Conservation (phyloP, 2,113 vertebrate species). For the Larimichthys crocea region DNA sequence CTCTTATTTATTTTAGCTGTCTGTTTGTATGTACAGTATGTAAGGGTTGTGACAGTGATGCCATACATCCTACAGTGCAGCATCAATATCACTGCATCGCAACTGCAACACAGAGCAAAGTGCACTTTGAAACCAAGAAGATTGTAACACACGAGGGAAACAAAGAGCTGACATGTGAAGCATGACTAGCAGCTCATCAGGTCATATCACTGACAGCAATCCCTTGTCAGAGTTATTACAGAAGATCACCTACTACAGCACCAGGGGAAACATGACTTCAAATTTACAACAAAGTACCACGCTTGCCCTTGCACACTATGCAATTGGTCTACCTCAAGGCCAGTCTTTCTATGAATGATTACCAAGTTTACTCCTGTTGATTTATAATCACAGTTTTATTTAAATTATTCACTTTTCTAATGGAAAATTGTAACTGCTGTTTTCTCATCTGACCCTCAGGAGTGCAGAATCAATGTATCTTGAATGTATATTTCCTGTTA, state of each 20-base stretch:
- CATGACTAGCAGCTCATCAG: slow-evolving; percentile 26
- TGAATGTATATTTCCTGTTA: background rate
- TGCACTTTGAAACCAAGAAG: slow-evolving; percentile 12
- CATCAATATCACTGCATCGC: background rate
- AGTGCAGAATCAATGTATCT: background rate
- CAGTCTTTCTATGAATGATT: background rate
- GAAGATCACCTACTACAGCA: slow-evolving; percentile 6
- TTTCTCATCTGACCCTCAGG: background rate
- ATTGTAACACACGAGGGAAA: background rate
- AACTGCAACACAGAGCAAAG: background rate
- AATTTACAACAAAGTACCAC: slow-evolving; percentile 12
- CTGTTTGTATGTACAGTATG: slow-evolving; percentile 17
- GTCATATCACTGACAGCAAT: slow-evolving; percentile 41
- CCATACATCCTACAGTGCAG: background rate
- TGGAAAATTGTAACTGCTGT: background rate
- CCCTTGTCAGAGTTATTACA: slow-evolving; percentile 29
- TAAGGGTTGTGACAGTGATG: slow-evolving; percentile 31
- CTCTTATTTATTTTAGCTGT: slow-evolving; percentile 32
- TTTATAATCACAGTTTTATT: background rate
- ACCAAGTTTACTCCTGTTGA: background rate
- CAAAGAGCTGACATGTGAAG: slow-evolving; percentile 24
- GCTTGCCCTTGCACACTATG: background rate
- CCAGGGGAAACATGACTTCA: background rate
- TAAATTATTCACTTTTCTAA: background rate
- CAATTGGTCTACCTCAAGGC: background rate